Evolutionary conservation across 2,113 vertebrate genomes (phyloP), one percentile per base, ranked within the genome.

Genomic region (Calcarius ornatus): DNA sequence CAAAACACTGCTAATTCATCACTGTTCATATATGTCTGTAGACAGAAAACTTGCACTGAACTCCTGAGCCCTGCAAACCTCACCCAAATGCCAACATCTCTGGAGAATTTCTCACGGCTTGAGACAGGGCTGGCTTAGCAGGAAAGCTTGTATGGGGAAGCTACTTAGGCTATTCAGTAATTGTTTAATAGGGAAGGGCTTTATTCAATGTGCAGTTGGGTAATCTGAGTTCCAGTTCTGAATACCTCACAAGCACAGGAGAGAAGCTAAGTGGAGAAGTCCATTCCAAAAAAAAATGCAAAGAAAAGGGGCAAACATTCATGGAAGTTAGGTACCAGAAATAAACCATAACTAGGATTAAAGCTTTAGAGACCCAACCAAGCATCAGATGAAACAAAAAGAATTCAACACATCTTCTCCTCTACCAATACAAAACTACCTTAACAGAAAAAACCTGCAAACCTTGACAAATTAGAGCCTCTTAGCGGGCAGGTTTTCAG

Each of bases 1-100:
- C 66, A 96, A 82, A 94, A 85, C 69, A 33, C 28, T 83, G 60
- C 71, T 78, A 54, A 94, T 93, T 91, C 81, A 93, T 70, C 71
- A 66, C 17, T 12, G 24, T 51, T 85, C 85, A 76, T 5, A 0
- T 9, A 37, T 25, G 40, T 68, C 56, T 81, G 37, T 21, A 72
- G 40, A 82, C 1, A 79, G 45, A 87, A 76, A 85, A 87, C 23
- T 60, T 65, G 23, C 57, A 64, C 0, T 57, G 84, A 37, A 45
- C 33, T 92, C 65, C 63, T 54, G 48, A 95, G 57, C 54, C 20
- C 42, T 24, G 38, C 71, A 94, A 77, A 80, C 25, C 59, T 81
- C 84, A 37, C 61, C 70, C 72, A 91, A 61, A 84, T 6, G 45
- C 45, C 68, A 90, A 0, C 33, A 60, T 9, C 45, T 61, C 71